Evolutionary conservation across 2,888 invertebrate genomes (phyloP).

Genomic region (Metalampra italica): DNA sequence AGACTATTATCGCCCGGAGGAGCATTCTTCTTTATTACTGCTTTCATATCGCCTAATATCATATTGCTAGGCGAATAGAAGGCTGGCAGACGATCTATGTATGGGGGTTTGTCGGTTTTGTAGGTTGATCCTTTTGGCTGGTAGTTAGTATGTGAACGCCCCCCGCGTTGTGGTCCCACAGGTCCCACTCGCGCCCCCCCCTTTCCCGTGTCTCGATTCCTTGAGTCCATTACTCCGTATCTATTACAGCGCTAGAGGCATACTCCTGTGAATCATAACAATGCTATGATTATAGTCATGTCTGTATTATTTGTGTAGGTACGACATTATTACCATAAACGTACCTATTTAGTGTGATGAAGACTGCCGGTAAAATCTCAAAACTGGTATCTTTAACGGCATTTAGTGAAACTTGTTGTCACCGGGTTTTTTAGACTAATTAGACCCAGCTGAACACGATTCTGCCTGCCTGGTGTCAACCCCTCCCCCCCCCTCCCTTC

Average conservation of each 20-base stretch:
- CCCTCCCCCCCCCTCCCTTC: no score
- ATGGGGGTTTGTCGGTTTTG: not conserved
- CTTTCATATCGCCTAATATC: conserved; percentile 15
- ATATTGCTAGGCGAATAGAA: conserved; percentile 17
- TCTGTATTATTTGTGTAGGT: no score
- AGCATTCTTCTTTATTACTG: not conserved
- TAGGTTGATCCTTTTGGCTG: not conserved
- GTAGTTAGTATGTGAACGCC: no score
- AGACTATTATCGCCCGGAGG: conserved; percentile 2
- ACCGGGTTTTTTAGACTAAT: no score
- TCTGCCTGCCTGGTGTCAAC: no score
- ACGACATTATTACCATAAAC: no score
- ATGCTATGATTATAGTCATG: no score
- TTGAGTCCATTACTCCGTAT: conserved; percentile 6
- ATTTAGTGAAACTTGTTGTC: no score
- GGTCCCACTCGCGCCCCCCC: not conserved
- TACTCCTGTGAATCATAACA: conserved; percentile 23
- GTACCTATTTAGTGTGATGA: no score
- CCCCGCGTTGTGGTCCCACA: not conserved
- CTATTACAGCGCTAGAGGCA: conserved; percentile 20
- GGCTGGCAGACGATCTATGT: conserved; percentile 10
- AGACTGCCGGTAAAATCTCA: no score
- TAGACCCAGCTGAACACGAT: no score
- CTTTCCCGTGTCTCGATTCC: not conserved
- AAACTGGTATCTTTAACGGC: no score